Base-by-base conservation (phyloP, 2,113 vertebrate species). In the Galeopterus variegatus region DNA sequence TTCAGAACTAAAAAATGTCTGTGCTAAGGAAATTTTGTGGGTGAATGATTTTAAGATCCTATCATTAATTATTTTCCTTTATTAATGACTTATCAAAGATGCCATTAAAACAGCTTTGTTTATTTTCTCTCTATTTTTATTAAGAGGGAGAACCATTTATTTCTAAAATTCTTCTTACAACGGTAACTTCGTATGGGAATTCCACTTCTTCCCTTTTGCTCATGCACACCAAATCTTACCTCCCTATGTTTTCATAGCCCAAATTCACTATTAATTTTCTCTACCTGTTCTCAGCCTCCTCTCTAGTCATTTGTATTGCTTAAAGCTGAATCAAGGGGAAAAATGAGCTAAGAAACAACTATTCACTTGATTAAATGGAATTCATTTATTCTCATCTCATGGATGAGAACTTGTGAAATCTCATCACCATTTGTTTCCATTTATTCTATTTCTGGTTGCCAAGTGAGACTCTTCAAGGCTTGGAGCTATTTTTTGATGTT, bases 371-470 rank as follows among this genome's bases (percentile, higher is more conserved):
- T 96, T 96, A 96, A 93, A 76, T 84, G 70, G 65, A 76, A 62
- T 9, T 48, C 31, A 86, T 93, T 96, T 86, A 69, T 97, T 96
- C 36, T 96, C 48, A 36, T 81, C 84, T 69, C 60, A 33, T 36
- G 65, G 75, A 93, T 87, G 60, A 96, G 81, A 95, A 95, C 54
- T 93, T 92, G 83, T 84, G 60, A 95, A 90, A 93, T 92, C 64
- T 95, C 72, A 95, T 94, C 70, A 95, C 54, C 83, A 93, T 98
- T 96, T 97, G 41, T 92, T 96, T 93, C 64, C 58, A 82, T 86
- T 88, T 85, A 36, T 31, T 92, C 45, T 41, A 3, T 67, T 93
- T 93, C 85, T 94, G 45, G 54, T 86, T 76, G 62, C 56, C 36
- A 45, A 94, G 23, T 83, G 79, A 93, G 58, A 87, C 31, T 76